phyloP scores from a whole-genome alignment of 2,888 invertebrate species.

The Saturnia japonica region DNA sequence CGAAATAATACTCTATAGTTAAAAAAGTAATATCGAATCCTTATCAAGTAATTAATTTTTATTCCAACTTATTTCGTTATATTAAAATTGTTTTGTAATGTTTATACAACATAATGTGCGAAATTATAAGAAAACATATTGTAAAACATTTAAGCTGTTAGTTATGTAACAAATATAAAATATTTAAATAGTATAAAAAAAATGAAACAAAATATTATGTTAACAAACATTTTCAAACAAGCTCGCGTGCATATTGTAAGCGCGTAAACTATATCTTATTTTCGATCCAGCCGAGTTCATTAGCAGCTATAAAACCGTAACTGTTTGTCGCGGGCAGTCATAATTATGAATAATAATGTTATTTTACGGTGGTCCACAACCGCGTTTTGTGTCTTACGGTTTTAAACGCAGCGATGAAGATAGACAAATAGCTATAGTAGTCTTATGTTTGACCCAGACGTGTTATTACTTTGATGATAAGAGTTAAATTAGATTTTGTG shows the following conservation, averaged over 20 bases:
- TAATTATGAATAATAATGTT: conserved; percentile 72
- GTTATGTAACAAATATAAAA: neutral
- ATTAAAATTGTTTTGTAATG: no score
- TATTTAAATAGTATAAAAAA: neutral
- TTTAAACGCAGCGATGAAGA: conserved; percentile 44
- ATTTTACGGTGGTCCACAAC: conserved; percentile 62
- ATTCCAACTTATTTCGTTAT: no score
- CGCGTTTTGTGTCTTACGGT: conserved; percentile 46
- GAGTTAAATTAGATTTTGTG: neutral
- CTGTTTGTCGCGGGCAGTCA: conserved; percentile 65
- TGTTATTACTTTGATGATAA: neutral
- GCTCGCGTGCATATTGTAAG: conserved; percentile 30
- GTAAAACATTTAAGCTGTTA: neutral
- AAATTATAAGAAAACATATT: neutral
- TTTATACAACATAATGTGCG: no score
- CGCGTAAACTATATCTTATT: conserved; percentile 37
- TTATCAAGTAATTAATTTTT: no score
- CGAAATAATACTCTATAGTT: no score
- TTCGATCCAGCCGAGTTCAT: conserved; percentile 50
- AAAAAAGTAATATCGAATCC: no score
- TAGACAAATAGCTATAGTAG: neutral
- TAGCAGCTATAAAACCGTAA: conserved; percentile 63
- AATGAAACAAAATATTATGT: neutral
- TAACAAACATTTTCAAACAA: conserved; percentile 8
- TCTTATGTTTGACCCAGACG: neutral